Conservation (phyloP, 2,888 invertebrate genomes). For the Caenorhabditis sinica region DNA sequence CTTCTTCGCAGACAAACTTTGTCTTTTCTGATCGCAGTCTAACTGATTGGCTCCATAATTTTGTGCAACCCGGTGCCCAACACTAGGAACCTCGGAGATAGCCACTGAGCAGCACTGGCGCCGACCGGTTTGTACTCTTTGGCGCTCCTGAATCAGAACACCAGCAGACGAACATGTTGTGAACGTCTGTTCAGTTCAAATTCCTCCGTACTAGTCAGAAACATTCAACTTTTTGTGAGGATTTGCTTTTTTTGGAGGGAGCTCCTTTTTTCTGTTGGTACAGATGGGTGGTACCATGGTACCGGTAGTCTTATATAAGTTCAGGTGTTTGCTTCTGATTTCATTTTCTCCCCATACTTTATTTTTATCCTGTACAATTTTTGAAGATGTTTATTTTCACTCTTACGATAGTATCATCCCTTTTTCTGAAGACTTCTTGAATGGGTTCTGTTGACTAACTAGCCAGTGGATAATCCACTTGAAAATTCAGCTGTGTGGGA, state of each 20-base stretch:
- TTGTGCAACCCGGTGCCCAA: background rate
- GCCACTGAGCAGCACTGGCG: background rate
- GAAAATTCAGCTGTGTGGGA: slow-evolving; percentile 29
- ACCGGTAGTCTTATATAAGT: background rate
- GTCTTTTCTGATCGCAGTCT: background rate
- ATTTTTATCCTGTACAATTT: background rate
- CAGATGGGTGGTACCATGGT: slow-evolving; percentile 1
- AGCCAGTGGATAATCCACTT: slow-evolving; percentile 16
- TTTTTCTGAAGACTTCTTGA: background rate
- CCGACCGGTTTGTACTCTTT: slow-evolving; percentile 5
- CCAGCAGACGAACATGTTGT: background rate
- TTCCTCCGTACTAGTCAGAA: slow-evolving; percentile 49
- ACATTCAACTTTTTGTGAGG: slow-evolving; percentile 10
- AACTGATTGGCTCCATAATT: no score
- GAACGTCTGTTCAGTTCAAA: slow-evolving; percentile 19
- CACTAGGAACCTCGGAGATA: background rate
- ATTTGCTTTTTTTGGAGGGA: slow-evolving; percentile 3
- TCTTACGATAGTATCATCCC: background rate
- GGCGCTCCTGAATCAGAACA: slow-evolving; percentile 7
- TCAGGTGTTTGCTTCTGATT: background rate
- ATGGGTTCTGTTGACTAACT: slow-evolving; percentile 11
- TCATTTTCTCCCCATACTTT: background rate
- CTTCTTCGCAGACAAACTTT: no score
- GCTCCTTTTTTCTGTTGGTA: slow-evolving; percentile 5
- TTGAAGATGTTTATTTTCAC: background rate